These are phyloP conservation scores for Andrena bicolor DNA, from an alignment of 2,888 invertebrate species.

Conservation along the genomic window DNA sequence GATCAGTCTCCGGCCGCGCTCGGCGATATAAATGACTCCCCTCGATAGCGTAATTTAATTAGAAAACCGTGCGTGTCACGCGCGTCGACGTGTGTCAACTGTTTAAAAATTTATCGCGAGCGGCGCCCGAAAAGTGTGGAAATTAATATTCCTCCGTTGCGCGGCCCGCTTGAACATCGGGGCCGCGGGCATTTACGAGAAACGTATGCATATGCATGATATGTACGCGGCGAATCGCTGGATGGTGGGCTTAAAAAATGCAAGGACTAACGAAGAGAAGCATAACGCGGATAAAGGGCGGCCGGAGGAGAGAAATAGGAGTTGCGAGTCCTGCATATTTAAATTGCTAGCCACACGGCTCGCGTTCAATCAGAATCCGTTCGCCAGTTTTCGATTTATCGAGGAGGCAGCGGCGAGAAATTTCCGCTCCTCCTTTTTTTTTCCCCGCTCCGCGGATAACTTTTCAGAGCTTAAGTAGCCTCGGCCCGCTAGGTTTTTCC, in stretches of 20 bases:
- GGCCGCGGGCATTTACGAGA: constrained; percentile 11
- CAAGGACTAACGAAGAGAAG: constrained; percentile 9
- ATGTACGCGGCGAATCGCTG: constrained; percentile 59
- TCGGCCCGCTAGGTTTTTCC: constrained; percentile 15
- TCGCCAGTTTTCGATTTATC: constrained; percentile 3
- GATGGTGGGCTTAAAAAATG: constrained; percentile 28
- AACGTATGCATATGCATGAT: constrained; percentile 50
- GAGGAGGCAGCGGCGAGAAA: not conserved
- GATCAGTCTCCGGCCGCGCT: not conserved
- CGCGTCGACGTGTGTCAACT: not conserved
- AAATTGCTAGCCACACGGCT: constrained; percentile 46
- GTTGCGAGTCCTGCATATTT: constrained; percentile 46
- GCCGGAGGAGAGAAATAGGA: not conserved
- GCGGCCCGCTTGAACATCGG: constrained; percentile 15
- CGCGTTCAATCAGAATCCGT: constrained; percentile 30
- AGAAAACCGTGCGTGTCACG: not conserved
- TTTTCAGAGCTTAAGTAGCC: constrained; percentile 40
- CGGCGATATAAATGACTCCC: constrained; percentile 7
- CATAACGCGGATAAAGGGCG: constrained; percentile 12
- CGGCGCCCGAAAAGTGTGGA: not conserved
- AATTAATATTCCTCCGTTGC: constrained; percentile 45
- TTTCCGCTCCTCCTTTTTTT: not conserved
- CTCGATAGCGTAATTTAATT: constrained; percentile 21
- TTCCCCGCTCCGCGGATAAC: constrained; percentile 19
- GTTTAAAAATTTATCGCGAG: constrained; percentile 18